Conservation (phyloP, 2,113 vertebrate species). For the Piprites chloris region DNA sequence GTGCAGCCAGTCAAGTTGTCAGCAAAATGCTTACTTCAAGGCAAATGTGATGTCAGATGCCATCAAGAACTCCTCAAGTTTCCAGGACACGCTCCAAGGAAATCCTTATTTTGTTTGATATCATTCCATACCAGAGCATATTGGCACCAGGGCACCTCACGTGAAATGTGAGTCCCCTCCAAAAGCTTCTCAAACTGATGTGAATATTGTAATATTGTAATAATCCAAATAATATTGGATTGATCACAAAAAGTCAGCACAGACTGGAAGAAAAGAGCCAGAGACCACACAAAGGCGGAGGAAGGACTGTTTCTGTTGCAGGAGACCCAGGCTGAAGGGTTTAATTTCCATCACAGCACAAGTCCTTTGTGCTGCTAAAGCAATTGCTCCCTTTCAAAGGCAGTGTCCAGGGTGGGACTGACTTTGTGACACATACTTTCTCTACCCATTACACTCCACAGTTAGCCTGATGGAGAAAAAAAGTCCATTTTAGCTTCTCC, state of each 20-base stretch:
- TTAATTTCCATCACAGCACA: not conserved
- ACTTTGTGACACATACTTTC: not conserved
- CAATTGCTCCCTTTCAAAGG: not conserved
- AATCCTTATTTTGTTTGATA: slow-evolving; percentile 28
- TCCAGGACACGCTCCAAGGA: slow-evolving; percentile 16
- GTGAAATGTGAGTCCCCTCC: not conserved
- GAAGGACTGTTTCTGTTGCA: not conserved
- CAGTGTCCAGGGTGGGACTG: not conserved
- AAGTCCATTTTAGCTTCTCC: not conserved
- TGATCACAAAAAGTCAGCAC: not conserved
- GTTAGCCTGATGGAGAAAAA: not conserved
- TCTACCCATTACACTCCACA: not conserved
- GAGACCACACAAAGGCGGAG: not conserved
- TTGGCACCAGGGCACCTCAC: not conserved
- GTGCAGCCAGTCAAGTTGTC: slow-evolving; percentile 11
- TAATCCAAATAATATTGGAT: too few species aligned
- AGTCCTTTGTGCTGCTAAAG: not conserved
- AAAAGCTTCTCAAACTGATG: not conserved
- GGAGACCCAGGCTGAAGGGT: not conserved
- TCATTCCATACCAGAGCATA: not conserved
- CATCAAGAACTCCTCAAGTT: not conserved
- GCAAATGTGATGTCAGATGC: slow-evolving; percentile 20
- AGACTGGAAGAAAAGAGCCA: not conserved
- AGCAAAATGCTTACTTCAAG: slow-evolving; percentile 38
- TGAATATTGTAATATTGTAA: not conserved